Evolutionary conservation across 2,113 vertebrate genomes (phyloP).

Genomic region (Pristiophorus japonicus): DNA sequence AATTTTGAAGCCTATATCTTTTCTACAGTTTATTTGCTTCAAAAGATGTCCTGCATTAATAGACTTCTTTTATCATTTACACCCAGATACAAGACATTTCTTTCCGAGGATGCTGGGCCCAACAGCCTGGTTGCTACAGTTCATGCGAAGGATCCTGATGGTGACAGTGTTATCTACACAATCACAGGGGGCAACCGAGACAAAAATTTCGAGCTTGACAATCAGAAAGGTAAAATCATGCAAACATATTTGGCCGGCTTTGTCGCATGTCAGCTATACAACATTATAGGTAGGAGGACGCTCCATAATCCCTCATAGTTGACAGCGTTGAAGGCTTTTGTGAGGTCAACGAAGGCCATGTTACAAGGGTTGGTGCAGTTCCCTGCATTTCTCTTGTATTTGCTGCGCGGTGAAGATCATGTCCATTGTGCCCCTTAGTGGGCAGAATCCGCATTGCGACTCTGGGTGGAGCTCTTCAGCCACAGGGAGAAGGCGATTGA

Average conservation of each 20-base stretch:
- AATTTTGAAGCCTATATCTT: not conserved
- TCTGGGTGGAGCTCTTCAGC: too few relatives aligned
- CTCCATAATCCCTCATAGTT: too few relatives aligned
- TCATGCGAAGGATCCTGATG: constrained; percentile 77
- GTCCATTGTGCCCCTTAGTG: too few relatives aligned
- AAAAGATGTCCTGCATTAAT: not conserved
- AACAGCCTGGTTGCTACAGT: constrained; percentile 75
- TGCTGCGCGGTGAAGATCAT: too few relatives aligned
- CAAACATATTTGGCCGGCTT: not conserved
- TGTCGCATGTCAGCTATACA: not conserved
- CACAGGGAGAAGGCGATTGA: too few relatives aligned
- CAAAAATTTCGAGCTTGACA: constrained; percentile 79
- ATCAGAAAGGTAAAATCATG: constrained; percentile 66
- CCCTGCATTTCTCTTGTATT: too few relatives aligned
- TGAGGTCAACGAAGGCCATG: too few relatives aligned
- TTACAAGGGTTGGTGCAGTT: too few relatives aligned
- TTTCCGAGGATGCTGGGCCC: constrained; percentile 81
- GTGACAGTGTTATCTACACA: constrained; percentile 70
- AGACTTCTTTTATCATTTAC: constrained; percentile 25
- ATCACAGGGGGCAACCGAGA: constrained; percentile 80
- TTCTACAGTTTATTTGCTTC: not conserved
- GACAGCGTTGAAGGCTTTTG: too few relatives aligned
- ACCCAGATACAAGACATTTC: constrained; percentile 75
- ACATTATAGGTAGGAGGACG: not conserved
- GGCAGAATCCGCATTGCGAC: too few relatives aligned